phyloP scores from a whole-genome alignment of 2,113 vertebrate genomes.

The Alethe castanea region DNA sequence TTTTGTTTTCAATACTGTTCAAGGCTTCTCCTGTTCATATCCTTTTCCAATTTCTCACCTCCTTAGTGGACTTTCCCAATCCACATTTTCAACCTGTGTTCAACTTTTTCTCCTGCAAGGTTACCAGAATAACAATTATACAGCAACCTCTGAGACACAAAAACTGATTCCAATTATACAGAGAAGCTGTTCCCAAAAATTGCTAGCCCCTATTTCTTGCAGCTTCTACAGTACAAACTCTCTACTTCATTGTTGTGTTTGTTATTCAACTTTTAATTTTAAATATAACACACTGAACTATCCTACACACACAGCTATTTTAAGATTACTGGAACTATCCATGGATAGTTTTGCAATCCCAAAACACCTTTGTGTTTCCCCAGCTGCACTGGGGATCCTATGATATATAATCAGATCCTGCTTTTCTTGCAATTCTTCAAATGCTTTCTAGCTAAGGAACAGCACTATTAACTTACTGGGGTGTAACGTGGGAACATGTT shows the following conservation, averaged over 20 bases:
- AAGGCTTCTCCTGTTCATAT: not conserved
- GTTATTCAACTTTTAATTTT: not conserved
- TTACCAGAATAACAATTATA: not conserved
- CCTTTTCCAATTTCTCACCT: not conserved
- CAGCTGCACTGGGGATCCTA: not conserved
- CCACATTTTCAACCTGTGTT: not conserved
- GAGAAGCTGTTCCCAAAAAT: not conserved
- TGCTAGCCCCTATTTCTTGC: not conserved
- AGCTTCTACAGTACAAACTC: not conserved
- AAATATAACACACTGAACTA: not conserved
- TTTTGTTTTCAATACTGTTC: not conserved
- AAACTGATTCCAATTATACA: not conserved
- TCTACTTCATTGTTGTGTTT: not conserved
- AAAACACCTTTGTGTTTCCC: not conserved
- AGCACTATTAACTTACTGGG: slow-evolving; percentile 85
- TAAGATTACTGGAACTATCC: not conserved
- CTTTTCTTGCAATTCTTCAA: not conserved
- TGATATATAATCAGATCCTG: not conserved
- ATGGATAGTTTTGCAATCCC: not conserved
- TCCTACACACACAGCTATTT: not conserved
- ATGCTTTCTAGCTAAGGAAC: not conserved
- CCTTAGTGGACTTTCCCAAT: not conserved
- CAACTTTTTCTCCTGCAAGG: not conserved
- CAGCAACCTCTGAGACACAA: not conserved
- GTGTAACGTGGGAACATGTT: slow-evolving; percentile 95